phyloP scores from a whole-genome alignment of 1,140 invertebrate species.

The Lasioglossum albipes region DNA sequence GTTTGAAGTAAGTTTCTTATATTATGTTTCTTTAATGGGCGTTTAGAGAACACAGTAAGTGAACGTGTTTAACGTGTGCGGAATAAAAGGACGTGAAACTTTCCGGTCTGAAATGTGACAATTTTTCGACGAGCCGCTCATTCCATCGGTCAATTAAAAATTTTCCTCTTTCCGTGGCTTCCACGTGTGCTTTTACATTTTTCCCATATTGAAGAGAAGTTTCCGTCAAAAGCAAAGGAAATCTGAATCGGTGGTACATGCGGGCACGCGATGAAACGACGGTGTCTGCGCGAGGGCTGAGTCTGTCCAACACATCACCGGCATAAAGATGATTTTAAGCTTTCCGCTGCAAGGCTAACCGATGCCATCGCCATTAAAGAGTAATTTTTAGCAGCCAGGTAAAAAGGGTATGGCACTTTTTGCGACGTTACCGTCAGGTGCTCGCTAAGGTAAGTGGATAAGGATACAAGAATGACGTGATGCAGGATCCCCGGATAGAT shows the following conservation, averaged over 20 bases:
- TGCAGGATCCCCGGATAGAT: conserved; percentile 32
- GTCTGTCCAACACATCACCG: conserved; percentile 46
- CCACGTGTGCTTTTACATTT: not conserved
- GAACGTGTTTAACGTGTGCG: no score
- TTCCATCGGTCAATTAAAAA: not conserved
- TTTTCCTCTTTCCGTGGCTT: not conserved
- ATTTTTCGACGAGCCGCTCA: not conserved
- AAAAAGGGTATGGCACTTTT: conserved; percentile 60
- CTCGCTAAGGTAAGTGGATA: conserved; percentile 62
- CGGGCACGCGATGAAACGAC: conserved; percentile 23
- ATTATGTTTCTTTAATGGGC: no score
- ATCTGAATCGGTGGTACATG: conserved; percentile 19
- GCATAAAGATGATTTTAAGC: conserved; percentile 61
- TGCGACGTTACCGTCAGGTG: conserved; percentile 60
- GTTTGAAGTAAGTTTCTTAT: no score
- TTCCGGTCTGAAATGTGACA: not conserved
- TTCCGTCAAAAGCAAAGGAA: conserved; percentile 11
- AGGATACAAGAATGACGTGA: conserved; percentile 49
- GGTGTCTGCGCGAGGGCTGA: not conserved
- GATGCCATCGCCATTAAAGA: conserved; percentile 66
- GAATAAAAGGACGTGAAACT: not conserved
- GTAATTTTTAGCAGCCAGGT: conserved; percentile 62
- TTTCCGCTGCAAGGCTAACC: conserved; percentile 52
- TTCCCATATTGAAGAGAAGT: not conserved
- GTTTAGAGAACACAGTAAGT: no score